These are phyloP conservation scores for Proisotoma minuta DNA, from an alignment of 2,888 invertebrate species.

Conservation along the genomic window DNA sequence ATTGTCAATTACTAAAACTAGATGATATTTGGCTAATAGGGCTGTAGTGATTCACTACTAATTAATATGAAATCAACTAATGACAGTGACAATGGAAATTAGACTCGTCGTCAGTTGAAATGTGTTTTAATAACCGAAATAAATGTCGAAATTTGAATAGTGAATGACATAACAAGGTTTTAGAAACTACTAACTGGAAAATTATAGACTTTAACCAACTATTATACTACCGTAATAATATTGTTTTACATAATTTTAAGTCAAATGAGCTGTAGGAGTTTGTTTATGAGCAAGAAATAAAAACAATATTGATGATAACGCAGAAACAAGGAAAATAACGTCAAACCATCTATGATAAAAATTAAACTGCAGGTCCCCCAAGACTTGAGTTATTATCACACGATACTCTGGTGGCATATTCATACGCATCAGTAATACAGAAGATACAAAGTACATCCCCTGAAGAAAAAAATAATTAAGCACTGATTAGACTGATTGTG, in stretches of 20 bases:
- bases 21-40: too few species aligned
- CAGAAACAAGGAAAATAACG: slow-evolving; percentile 95
- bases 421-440: slow-evolving; percentile 95
- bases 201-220: background rate
- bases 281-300: slow-evolving; percentile 92
- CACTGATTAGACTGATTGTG: background rate
- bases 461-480: slow-evolving; percentile 50
- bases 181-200: too few species aligned
- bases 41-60: too few species aligned
- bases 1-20: too few species aligned
- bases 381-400: slow-evolving; percentile 78
- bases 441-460: slow-evolving; percentile 99
- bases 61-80: too few species aligned
- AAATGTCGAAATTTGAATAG: too few species aligned
- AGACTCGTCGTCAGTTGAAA: too few species aligned
- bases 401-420: slow-evolving; percentile 98
- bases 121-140: too few species aligned
- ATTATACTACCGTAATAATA: background rate
- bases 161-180: too few species aligned
- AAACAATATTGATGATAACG: slow-evolving; percentile 89
- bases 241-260: slow-evolving; percentile 18
- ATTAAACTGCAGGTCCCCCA: slow-evolving; percentile 95
- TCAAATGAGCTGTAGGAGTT: slow-evolving; percentile 53
- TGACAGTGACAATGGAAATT: too few species aligned
- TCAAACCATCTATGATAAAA: slow-evolving; percentile 99